Conservation (phyloP, 2,888 invertebrate genomes). For the Apodemia mormo region DNA sequence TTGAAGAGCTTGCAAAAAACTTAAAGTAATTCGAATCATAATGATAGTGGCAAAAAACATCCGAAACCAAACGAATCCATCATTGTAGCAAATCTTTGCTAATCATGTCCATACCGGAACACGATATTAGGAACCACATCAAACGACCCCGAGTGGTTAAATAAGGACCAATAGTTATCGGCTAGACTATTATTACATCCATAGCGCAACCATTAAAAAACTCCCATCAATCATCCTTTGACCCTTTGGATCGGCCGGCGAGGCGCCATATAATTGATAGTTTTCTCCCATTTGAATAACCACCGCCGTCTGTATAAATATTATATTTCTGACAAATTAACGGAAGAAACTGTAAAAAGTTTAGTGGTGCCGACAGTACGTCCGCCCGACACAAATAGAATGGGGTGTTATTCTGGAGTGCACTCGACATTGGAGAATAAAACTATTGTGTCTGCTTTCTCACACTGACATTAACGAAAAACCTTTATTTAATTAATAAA, state of each 20-base stretch:
- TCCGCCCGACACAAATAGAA: constrained; percentile 41
- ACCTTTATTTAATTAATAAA: too few relatives aligned
- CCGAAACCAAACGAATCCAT: constrained; percentile 22
- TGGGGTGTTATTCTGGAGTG: constrained; percentile 4
- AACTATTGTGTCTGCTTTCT: not conserved
- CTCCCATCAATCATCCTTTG: constrained; percentile 49
- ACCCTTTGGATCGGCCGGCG: constrained; percentile 42
- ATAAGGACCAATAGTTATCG: constrained; percentile 18
- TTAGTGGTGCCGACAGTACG: constrained; percentile 41
- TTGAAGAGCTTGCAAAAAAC: constrained; percentile 4
- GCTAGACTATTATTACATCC: constrained; percentile 28
- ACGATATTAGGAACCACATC: constrained; percentile 12
- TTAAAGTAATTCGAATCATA: not conserved
- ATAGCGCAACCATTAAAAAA: constrained; percentile 40
- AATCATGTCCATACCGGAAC: constrained; percentile 20
- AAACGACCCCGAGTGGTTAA: constrained; percentile 16
- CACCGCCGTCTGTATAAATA: constrained; percentile 62
- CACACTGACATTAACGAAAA: too few relatives aligned
- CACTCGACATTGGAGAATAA: not conserved
- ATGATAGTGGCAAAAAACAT: not conserved
- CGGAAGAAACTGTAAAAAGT: constrained; percentile 58
- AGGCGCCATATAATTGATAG: constrained; percentile 77
- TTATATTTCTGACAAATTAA: constrained; percentile 74
- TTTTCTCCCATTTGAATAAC: constrained; percentile 65
- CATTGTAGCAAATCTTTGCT: constrained; percentile 15